These are phyloP conservation scores for Psilanteris sp. DNA, from an alignment of 1,140 invertebrate species.

Conservation along the genomic window DNA sequence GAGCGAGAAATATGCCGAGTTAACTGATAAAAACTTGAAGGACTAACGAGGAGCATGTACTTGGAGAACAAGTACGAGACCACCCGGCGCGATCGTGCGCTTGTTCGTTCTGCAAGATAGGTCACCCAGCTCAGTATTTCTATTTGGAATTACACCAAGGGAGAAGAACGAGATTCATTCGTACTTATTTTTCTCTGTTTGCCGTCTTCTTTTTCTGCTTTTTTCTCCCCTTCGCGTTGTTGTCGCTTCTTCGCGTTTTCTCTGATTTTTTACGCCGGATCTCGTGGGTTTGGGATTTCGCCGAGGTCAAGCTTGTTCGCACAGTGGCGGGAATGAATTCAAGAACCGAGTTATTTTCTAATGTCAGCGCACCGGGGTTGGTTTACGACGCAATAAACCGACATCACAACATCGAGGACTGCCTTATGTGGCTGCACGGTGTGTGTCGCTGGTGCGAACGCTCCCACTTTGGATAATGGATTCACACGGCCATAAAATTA, in stretches of 20 bases:
- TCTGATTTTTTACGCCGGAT: constrained; percentile 35
- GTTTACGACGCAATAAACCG: constrained; percentile 79
- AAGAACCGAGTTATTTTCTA: constrained; percentile 72
- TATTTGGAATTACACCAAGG: constrained; percentile 53
- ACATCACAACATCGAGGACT: constrained; percentile 72
- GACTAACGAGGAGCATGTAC: constrained; percentile 61
- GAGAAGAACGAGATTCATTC: constrained; percentile 38
- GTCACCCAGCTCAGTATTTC: constrained; percentile 56
- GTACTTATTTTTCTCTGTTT: constrained; percentile 44
- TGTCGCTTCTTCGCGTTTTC: constrained; percentile 30
- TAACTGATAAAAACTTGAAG: constrained; percentile 61
- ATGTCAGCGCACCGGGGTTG: constrained; percentile 68
- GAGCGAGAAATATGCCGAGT: constrained; percentile 40
- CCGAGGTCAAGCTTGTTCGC: constrained; percentile 47
- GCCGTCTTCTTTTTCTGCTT: constrained; percentile 31
- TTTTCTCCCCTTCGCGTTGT: too few relatives aligned
- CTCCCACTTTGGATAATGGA: constrained; percentile 78
- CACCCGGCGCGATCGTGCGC: constrained; percentile 62
- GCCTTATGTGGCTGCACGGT: constrained; percentile 59
- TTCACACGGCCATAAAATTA: constrained; percentile 77
- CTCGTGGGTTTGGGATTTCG: constrained; percentile 27
- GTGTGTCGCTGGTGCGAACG: constrained; percentile 69
- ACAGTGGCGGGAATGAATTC: constrained; percentile 58
- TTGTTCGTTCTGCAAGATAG: constrained; percentile 58
- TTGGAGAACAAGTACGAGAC: constrained; percentile 60